phyloP scores from a whole-genome alignment of 2,113 vertebrate species.

The Oxygymnocypris stewartii region DNA sequence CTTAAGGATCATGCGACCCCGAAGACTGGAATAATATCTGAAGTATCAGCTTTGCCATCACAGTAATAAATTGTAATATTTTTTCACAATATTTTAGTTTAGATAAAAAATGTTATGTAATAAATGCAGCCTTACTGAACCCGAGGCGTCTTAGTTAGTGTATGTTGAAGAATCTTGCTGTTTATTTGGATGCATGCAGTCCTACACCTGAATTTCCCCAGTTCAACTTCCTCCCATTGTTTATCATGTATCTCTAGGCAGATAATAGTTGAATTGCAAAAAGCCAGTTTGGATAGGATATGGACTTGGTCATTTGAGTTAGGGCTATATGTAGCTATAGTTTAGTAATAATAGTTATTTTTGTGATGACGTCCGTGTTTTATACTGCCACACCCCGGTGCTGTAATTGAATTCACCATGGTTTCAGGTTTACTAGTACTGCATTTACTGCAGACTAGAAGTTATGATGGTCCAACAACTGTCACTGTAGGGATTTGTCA shows the following conservation, averaged over 20 bases:
- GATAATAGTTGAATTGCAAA: slow-evolving; percentile 3
- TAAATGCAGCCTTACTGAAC: too few relatives aligned
- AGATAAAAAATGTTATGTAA: too few relatives aligned
- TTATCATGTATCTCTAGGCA: not conserved
- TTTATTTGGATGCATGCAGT: not conserved
- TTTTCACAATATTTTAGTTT: too few relatives aligned
- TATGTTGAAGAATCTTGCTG: not conserved
- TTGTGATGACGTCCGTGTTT: not conserved
- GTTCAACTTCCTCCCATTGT: not conserved
- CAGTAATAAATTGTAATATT: not conserved
- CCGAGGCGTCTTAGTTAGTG: not conserved
- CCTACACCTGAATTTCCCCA: not conserved
- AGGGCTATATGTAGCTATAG: not conserved
- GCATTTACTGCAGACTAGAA: not conserved
- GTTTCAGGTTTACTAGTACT: not conserved
- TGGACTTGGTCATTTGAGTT: not conserved
- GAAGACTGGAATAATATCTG: not conserved
- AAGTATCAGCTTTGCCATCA: not conserved
- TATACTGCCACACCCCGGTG: not conserved
- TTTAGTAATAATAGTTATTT: not conserved
- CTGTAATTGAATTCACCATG: not conserved
- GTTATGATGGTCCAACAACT: not conserved
- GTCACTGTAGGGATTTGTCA: not conserved
- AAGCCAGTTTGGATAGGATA: not conserved
- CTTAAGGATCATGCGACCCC: too few relatives aligned